phyloP scores from a whole-genome alignment of 2,888 invertebrate genomes.

The Tipula unca region DNA sequence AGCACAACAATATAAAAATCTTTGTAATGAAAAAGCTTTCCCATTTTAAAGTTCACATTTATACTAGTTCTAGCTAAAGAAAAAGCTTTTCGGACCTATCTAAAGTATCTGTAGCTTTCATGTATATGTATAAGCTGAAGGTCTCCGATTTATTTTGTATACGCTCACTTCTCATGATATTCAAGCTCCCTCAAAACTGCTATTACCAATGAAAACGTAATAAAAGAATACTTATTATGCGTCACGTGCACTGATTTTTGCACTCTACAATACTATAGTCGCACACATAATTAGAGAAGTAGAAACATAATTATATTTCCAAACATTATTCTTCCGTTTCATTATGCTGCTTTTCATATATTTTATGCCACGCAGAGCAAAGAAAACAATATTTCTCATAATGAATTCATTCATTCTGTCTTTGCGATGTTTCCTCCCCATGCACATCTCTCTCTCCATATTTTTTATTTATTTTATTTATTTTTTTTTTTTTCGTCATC shows the following conservation, averaged over 20 bases:
- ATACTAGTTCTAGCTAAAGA: no score
- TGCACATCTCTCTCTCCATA: not conserved
- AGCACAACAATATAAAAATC: no score
- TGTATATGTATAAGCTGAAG: no score
- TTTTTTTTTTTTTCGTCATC: not conserved
- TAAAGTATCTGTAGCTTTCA: no score
- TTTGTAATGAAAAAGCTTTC: no score
- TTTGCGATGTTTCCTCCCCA: not conserved
- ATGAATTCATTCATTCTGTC: not conserved
- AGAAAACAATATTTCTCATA: not conserved
- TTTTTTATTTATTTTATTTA: no score
- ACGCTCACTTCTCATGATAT: no score
- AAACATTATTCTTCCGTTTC: not conserved
- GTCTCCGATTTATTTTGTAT: no score
- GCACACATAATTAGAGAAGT: conserved; percentile 3
- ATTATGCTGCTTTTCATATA: not conserved
- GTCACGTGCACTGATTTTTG: not conserved
- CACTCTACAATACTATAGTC: not conserved
- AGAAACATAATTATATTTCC: not conserved
- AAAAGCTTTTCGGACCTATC: no score
- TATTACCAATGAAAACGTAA: no score
- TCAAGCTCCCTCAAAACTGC: no score
- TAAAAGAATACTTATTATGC: not conserved
- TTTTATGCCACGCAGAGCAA: not conserved
- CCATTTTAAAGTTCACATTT: no score